phyloP scores from a whole-genome alignment of 2,888 invertebrate genomes.

The Sturmia bella region DNA sequence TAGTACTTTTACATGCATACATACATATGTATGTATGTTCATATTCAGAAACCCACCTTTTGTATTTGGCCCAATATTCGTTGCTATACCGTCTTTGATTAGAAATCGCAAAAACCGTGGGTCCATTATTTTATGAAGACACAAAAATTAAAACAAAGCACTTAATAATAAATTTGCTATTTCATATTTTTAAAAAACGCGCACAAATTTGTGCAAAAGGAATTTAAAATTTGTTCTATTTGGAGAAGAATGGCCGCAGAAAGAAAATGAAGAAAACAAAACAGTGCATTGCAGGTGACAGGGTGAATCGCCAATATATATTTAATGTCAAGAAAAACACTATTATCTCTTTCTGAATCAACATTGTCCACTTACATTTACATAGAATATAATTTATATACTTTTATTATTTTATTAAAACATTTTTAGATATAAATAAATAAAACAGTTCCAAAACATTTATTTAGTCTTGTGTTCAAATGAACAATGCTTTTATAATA shows the following conservation, averaged over 20 bases:
- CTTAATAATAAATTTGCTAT: not conserved
- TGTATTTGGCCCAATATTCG: slow-evolving; percentile 74
- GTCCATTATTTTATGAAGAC: slow-evolving; percentile 37
- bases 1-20: too few relatives aligned
- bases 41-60: too few relatives aligned
- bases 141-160: not conserved
- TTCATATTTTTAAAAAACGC: slow-evolving; percentile 29
- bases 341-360: too few relatives aligned
- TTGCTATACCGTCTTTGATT: slow-evolving; percentile 54
- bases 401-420: too few relatives aligned
- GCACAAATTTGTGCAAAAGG: not conserved
- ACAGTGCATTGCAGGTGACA: not conserved
- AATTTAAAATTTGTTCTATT: not conserved
- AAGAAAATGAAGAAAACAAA: not conserved
- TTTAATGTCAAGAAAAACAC: too few relatives aligned
- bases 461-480: too few relatives aligned
- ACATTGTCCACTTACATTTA: too few relatives aligned
- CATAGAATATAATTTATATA: too few relatives aligned
- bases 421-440: too few relatives aligned
- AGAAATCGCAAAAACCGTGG: slow-evolving; percentile 64
- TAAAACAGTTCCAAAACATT: too few relatives aligned
- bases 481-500: too few relatives aligned
- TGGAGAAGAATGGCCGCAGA: not conserved
- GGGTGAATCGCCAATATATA: not conserved
- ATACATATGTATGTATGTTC: too few relatives aligned